Conservation (phyloP, 1,140 invertebrate species). For the Cryptotermes secundus region DNA sequence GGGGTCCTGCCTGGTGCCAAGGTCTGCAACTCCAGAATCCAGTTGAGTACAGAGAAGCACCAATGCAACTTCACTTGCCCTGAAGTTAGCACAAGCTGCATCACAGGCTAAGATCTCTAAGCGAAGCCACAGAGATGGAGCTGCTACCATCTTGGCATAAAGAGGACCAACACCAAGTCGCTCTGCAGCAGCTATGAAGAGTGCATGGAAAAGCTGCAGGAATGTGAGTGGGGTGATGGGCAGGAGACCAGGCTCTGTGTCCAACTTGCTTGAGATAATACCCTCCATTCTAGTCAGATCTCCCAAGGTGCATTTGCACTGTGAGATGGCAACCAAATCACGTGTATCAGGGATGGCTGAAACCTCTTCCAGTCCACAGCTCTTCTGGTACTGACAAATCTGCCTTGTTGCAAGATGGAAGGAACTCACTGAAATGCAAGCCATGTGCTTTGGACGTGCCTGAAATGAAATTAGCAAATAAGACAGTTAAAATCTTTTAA, state of each 20-base stretch:
- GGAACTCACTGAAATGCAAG: constrained; percentile 68
- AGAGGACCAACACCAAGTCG: constrained; percentile 50
- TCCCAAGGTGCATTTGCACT: constrained; percentile 70
- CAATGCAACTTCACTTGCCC: constrained; percentile 67
- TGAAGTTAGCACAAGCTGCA: constrained; percentile 64
- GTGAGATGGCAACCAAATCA: constrained; percentile 48
- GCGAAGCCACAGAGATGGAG: constrained; percentile 47
- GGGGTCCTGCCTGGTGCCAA: constrained; percentile 38
- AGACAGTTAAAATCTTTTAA: too few relatives aligned
- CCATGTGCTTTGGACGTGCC: constrained; percentile 65
- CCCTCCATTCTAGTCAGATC: constrained; percentile 73
- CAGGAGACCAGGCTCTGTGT: constrained; percentile 55
- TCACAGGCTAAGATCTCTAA: constrained; percentile 72
- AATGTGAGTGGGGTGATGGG: constrained; percentile 62
- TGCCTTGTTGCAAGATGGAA: constrained; percentile 63
- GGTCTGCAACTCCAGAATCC: constrained; percentile 47
- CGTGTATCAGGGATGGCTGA: constrained; percentile 45
- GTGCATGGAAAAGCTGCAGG: constrained; percentile 61
- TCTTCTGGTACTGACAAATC: constrained; percentile 46
- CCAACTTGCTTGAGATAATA: constrained; percentile 68
- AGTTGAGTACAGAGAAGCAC: constrained; percentile 66
- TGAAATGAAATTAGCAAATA: constrained; percentile 33
- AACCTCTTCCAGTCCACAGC: constrained; percentile 32
- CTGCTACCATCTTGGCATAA: constrained; percentile 45
- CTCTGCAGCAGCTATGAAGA: constrained; percentile 56